phyloP scores from a whole-genome alignment of 2,888 invertebrate genomes.

The Bimastos eiseni region DNA sequence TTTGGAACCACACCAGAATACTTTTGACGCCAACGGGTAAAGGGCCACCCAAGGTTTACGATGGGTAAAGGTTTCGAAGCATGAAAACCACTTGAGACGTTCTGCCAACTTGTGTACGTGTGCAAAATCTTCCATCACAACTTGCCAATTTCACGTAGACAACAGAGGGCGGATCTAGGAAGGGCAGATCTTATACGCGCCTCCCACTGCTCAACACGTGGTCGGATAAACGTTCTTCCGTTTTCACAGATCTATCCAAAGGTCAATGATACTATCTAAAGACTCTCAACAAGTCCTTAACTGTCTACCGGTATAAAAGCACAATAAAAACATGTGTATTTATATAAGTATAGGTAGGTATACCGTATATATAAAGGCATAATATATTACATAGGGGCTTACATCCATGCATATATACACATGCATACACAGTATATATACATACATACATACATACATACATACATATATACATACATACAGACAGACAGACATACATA shows the following conservation, averaged over 20 bases:
- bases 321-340: not conserved
- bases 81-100: not conserved
- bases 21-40: not conserved
- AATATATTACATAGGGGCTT: not conserved
- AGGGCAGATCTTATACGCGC: not conserved
- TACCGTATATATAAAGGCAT: too few relatives aligned
- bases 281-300: not conserved
- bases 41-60: not conserved
- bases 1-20: not conserved
- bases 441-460: not conserved
- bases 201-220: not conserved
- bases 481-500: not conserved
- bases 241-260: not conserved
- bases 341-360: slow-evolving; percentile 1
- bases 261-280: not conserved
- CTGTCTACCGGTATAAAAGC: too few relatives aligned
- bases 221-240: not conserved
- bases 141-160: not conserved
- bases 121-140: not conserved
- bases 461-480: not conserved
- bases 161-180: too few relatives aligned
- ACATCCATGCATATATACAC: not conserved
- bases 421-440: not conserved
- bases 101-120: not conserved
- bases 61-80: not conserved